Percentiles rank a stretch among this genome's conserved stretches.
Evolutionary conservation across 2,113 vertebrate species (phyloP).

Genomic region (Hyaena hyaena): DNA sequence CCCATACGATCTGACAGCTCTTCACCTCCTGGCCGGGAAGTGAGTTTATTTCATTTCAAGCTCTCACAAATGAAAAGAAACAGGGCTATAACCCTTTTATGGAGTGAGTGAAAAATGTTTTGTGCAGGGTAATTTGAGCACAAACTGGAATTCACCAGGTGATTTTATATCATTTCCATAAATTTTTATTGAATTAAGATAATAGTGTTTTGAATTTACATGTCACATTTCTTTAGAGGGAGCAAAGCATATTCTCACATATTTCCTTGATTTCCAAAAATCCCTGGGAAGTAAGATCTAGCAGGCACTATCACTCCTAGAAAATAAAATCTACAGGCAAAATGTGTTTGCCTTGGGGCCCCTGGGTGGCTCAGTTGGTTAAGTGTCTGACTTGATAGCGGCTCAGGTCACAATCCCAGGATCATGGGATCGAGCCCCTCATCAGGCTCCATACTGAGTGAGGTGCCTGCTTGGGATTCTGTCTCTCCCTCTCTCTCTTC

Average conservation of each 20-base stretch:
- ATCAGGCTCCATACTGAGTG: too few relatives aligned
- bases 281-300: constrained; percentile 42
- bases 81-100: not conserved
- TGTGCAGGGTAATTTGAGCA: constrained; percentile 49
- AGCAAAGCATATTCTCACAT: constrained; percentile 10
- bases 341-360: not conserved
- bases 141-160: constrained; percentile 49
- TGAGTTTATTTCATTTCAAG: not conserved
- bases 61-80: constrained; percentile 56
- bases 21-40: not conserved
- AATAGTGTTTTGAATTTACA: constrained; percentile 56
- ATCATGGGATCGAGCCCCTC: too few relatives aligned
- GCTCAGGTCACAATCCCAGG: too few relatives aligned
- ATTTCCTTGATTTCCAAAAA: constrained; percentile 33
- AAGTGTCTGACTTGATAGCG: too few relatives aligned
- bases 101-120: constrained; percentile 52
- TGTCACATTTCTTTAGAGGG: constrained; percentile 40
- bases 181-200: constrained; percentile 68
- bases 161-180: constrained; percentile 64
- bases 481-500: not conserved
- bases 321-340: constrained; percentile 29
- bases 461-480: too few relatives aligned
- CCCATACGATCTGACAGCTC: not conserved
- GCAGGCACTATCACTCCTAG: not conserved
- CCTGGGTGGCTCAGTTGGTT: too few relatives aligned